phyloP scores from a whole-genome alignment of 2,113 vertebrate genomes.

The Albula goreensis region DNA sequence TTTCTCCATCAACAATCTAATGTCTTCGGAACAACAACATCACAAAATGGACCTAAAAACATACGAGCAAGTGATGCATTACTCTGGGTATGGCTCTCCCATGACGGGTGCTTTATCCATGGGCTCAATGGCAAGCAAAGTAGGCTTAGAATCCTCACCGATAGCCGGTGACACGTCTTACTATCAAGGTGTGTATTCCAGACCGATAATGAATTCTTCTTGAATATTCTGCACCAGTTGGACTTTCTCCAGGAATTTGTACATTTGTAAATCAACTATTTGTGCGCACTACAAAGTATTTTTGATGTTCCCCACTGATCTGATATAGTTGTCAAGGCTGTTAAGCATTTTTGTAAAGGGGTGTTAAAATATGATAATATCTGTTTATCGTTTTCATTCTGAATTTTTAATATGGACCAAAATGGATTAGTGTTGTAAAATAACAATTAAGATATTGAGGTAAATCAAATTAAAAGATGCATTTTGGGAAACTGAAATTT shows the following conservation, averaged over 20 bases:
- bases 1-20: slow-evolving; percentile 87
- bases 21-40: slow-evolving; percentile 84
- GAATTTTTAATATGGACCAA: slow-evolving; percentile 51
- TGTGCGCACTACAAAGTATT: slow-evolving; percentile 23
- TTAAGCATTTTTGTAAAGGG: slow-evolving; percentile 10
- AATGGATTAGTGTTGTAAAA: slow-evolving; percentile 55
- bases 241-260: slow-evolving; percentile 26
- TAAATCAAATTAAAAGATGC: slow-evolving; percentile 6
- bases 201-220: slow-evolving; percentile 86
- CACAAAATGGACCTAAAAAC: slow-evolving; percentile 87
- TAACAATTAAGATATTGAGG: slow-evolving; percentile 35
- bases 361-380: background rate
- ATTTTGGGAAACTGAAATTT: slow-evolving; percentile 65
- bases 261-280: slow-evolving; percentile 33
- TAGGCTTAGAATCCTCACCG: slow-evolving; percentile 73
- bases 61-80: slow-evolving; percentile 87
- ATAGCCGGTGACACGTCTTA: slow-evolving; percentile 78
- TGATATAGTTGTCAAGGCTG: slow-evolving; percentile 2
- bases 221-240: slow-evolving; percentile 49
- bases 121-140: slow-evolving; percentile 78
- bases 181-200: slow-evolving; percentile 78
- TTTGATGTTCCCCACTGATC: slow-evolving; percentile 5
- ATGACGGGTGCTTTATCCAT: slow-evolving; percentile 76
- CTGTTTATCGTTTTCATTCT: background rate
- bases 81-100: slow-evolving; percentile 77